phyloP scores from a whole-genome alignment of 1,140 invertebrate genomes.

The Drosophila bipectinata region DNA sequence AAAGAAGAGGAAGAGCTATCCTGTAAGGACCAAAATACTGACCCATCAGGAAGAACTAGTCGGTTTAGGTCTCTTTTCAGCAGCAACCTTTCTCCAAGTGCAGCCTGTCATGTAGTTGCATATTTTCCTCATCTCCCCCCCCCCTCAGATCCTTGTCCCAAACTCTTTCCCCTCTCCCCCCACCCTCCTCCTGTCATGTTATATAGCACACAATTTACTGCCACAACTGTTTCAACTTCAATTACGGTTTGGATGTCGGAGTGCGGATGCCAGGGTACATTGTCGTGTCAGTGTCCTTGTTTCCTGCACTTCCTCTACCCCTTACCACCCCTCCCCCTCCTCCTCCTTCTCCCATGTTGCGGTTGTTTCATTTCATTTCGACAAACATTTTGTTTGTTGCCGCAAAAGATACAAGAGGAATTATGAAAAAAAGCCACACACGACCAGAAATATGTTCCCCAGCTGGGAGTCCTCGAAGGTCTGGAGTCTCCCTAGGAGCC shows the following conservation, averaged over 20 bases:
- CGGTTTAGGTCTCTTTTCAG: neutral
- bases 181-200: conserved; percentile 20
- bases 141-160: conserved; percentile 24
- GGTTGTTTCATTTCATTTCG: conserved; percentile 49
- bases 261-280: conserved; percentile 4
- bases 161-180: too few relatives aligned
- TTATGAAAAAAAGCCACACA: neutral
- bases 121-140: conserved; percentile 20
- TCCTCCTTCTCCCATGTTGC: conserved; percentile 2
- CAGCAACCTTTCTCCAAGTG: neutral
- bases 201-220: conserved; percentile 57
- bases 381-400: conserved; percentile 53
- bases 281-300: conserved; percentile 3
- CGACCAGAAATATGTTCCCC: conserved; percentile 1
- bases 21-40: too few relatives aligned
- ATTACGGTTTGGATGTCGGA: conserved; percentile 46
- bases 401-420: neutral
- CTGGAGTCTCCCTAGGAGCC: too few relatives aligned
- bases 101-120: conserved; percentile 12
- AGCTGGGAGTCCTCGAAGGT: too few relatives aligned
- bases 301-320: neutral
- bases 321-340: too few relatives aligned
- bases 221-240: conserved; percentile 60
- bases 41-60: too few relatives aligned
- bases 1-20: too few relatives aligned